Evolutionary conservation across 2,797 vertebrate genomes (phyloP).

Genomic region (Dipus sagitta): DNA sequence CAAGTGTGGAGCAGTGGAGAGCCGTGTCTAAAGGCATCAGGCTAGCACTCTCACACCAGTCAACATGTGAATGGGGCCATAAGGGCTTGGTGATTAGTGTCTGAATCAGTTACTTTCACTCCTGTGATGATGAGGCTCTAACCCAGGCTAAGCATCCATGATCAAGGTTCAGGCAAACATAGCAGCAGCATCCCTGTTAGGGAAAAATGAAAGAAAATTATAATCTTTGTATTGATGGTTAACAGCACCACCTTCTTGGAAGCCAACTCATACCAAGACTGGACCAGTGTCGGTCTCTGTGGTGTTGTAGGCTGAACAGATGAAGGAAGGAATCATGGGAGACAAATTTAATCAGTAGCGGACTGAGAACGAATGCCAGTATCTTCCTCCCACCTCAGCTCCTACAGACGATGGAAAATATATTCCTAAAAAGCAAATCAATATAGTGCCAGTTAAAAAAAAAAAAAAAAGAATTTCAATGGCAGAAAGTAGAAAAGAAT

Average conservation of each 20-base stretch:
- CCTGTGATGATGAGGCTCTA: background rate
- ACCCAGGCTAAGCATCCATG: background rate
- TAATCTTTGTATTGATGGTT: background rate
- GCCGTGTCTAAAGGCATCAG: background rate
- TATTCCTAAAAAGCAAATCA: constrained; percentile 13
- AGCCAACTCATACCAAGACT: background rate
- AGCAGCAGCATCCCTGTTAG: background rate
- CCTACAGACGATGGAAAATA: background rate
- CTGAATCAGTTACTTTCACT: background rate
- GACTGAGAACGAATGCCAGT: background rate
- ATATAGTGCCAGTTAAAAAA: background rate
- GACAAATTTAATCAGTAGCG: background rate
- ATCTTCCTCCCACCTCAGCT: background rate
- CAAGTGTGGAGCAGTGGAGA: background rate
- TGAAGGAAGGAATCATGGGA: background rate
- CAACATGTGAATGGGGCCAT: background rate
- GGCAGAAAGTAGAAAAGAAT: background rate
- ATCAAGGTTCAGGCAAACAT: background rate
- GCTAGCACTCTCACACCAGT: background rate
- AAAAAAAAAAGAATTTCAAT: background rate
- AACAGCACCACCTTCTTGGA: background rate
- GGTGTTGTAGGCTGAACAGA: background rate
- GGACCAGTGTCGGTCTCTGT: background rate
- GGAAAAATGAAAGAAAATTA: background rate
- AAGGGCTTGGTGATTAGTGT: background rate